Evolutionary conservation across 2,888 invertebrate species (phyloP).

Genomic region (Stictocephala bisonia): DNA sequence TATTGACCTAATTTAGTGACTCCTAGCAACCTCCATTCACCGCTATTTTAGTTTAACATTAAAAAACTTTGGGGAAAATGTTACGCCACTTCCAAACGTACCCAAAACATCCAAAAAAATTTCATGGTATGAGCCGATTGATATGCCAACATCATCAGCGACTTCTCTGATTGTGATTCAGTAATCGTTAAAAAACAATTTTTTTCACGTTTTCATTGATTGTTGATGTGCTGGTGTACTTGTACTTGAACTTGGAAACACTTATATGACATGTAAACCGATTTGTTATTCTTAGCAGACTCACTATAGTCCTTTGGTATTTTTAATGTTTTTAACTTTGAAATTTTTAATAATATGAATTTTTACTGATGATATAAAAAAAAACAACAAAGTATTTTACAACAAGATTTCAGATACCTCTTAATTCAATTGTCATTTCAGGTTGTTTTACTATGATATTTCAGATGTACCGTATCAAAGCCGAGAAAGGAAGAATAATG

Average conservation of each 20-base stretch:
- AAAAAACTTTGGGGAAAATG: constrained; percentile 51
- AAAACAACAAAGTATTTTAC: too few species aligned
- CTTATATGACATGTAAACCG: constrained; percentile 40
- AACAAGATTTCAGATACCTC: too few species aligned
- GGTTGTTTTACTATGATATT: too few species aligned
- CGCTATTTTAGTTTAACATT: constrained; percentile 49
- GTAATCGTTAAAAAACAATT: constrained; percentile 55
- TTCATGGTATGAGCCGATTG: constrained; percentile 50
- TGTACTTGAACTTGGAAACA: constrained; percentile 50
- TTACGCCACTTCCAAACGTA: constrained; percentile 51
- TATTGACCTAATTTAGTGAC: constrained; percentile 47
- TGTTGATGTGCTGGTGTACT: constrained; percentile 57
- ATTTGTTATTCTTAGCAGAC: too few species aligned
- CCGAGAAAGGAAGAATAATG: too few species aligned
- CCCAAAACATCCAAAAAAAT: constrained; percentile 52
- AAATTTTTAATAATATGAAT: too few species aligned
- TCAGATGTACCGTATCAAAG: too few species aligned
- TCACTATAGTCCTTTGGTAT: too few species aligned
- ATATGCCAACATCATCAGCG: constrained; percentile 47
- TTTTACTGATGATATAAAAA: too few species aligned
- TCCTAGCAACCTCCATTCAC: constrained; percentile 53
- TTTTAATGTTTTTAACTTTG: too few species aligned
- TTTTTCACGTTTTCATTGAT: constrained; percentile 58
- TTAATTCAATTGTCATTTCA: too few species aligned
- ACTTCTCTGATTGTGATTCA: constrained; percentile 39